These are phyloP conservation scores for Upupa epops DNA, from an alignment of 2,113 vertebrate species.

Conservation along the genomic window DNA sequence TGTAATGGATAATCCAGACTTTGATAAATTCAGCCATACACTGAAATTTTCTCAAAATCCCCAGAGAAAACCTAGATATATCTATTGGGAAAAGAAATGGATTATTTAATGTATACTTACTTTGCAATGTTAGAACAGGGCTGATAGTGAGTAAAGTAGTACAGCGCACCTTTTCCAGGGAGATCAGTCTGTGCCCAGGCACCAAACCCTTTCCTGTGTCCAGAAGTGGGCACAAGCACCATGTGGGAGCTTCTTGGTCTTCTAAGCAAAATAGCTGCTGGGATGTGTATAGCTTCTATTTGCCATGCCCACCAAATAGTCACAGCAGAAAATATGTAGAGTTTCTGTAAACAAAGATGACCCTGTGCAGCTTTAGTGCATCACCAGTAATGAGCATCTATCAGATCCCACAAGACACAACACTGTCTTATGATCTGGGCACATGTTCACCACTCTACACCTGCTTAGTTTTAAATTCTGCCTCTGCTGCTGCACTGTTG, in stretches of 20 bases:
- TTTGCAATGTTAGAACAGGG: not conserved
- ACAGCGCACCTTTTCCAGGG: not conserved
- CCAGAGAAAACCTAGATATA: not conserved
- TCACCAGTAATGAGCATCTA: not conserved
- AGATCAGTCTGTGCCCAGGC: not conserved
- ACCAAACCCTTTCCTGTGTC: not conserved
- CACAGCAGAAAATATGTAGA: not conserved
- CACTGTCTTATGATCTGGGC: not conserved
- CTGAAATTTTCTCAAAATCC: not conserved
- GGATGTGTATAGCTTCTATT: not conserved
- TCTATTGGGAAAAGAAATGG: not conserved
- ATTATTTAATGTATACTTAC: not conserved
- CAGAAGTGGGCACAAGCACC: not conserved
- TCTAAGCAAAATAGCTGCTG: not conserved
- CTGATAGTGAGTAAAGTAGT: rapidly evolving
- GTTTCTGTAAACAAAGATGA: not conserved
- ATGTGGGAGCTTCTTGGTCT: not conserved
- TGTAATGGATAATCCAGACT: not conserved
- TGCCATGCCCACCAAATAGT: not conserved
- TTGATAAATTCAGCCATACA: not conserved
- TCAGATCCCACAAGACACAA: not conserved
- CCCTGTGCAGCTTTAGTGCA: no score
- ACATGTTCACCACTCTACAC: not conserved
- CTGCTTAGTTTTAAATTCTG: not conserved
- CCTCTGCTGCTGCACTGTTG: rapidly evolving